Evolutionary conservation across 2,888 invertebrate genomes (phyloP).

Genomic region (Neoitamus cyanurus): DNA sequence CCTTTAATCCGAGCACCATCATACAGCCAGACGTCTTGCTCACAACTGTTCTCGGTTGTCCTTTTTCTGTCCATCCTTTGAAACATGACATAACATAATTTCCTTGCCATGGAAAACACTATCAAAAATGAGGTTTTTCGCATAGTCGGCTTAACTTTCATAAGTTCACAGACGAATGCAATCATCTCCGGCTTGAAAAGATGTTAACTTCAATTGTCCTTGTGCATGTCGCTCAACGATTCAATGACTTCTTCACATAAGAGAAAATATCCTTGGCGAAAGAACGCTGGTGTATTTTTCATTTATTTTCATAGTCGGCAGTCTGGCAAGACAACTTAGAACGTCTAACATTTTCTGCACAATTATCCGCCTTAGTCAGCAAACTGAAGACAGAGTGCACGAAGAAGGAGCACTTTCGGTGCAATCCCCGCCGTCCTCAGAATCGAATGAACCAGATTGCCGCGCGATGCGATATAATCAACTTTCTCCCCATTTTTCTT

Average conservation of each 20-base stretch:
- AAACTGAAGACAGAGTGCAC: not conserved
- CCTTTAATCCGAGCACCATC: no score
- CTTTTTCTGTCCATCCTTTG: no score
- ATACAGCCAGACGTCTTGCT: no score
- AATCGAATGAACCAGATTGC: not conserved
- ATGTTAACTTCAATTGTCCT: not conserved
- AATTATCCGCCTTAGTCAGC: not conserved
- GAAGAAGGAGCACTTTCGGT: not conserved
- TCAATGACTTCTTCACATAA: not conserved
- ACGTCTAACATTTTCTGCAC: not conserved
- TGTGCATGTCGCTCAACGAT: not conserved
- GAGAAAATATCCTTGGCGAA: not conserved
- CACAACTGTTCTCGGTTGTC: no score
- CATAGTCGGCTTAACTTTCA: no score
- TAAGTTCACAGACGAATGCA: not conserved
- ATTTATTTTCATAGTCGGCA: not conserved
- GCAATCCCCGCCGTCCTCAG: not conserved
- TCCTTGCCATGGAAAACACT: no score
- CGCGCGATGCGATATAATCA: not conserved
- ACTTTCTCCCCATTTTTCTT: not conserved
- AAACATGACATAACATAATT: no score
- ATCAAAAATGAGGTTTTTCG: no score
- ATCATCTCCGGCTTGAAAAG: not conserved
- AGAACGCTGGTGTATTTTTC: not conserved
- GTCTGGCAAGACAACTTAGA: not conserved